A percentile compares a stretch with the other conserved stretches of the same genome.
Conservation (phyloP, 2,797 vertebrate species). For the Chelidonichthys spinosus region DNA sequence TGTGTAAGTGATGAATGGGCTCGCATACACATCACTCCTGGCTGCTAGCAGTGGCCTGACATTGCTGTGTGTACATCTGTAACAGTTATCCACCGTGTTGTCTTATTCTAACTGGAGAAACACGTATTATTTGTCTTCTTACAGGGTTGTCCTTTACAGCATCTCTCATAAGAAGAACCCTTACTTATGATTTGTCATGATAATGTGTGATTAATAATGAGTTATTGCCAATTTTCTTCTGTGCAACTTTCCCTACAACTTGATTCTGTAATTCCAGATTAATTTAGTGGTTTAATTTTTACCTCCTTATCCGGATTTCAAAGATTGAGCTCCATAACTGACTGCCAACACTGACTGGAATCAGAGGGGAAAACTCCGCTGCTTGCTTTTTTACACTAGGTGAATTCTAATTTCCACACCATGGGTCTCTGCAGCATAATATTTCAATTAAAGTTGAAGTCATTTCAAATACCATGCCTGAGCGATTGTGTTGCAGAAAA, state of each 20-base stretch:
- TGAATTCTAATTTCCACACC: conserved; percentile 59
- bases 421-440: conserved; percentile 39
- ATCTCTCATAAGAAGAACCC: neutral
- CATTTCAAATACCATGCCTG: conserved; percentile 65
- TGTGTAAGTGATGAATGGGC: conserved; percentile 53
- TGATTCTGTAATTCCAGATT: conserved; percentile 34
- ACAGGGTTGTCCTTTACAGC: neutral
- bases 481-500: conserved; percentile 53
- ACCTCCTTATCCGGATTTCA: conserved; percentile 32
- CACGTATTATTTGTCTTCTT: conserved; percentile 11
- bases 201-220: neutral
- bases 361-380: conserved; percentile 6
- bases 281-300: conserved; percentile 23
- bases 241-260: neutral
- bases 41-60: conserved; percentile 28
- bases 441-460: conserved; percentile 64
- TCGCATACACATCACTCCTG: conserved; percentile 34
- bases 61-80: conserved; percentile 26
- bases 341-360: conserved; percentile 12
- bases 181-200: conserved; percentile 1
- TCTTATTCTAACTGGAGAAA: conserved; percentile 15
- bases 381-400: conserved; percentile 42
- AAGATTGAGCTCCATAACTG: conserved; percentile 28
- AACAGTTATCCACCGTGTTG: conserved; percentile 9
- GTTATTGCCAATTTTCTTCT: neutral